Evolutionary conservation across 2,888 invertebrate genomes (phyloP).

Genomic region (Cheilosia pagana): DNA sequence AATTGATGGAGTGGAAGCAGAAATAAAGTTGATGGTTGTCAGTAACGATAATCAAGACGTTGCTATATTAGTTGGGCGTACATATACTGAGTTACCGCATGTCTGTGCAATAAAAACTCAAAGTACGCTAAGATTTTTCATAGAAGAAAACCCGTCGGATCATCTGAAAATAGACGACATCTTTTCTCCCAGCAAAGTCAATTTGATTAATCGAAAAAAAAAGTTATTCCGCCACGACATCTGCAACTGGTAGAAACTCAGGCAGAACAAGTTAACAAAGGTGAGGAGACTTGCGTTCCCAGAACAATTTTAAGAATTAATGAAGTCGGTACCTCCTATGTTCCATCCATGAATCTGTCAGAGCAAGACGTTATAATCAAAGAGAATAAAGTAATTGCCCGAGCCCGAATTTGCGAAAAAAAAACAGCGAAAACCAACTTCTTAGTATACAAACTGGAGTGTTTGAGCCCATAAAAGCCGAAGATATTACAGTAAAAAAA

Average conservation of each 20-base stretch:
- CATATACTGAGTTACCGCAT: conserved; percentile 41
- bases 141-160: too few relatives aligned
- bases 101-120: conserved; percentile 30
- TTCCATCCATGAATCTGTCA: conserved; percentile 29
- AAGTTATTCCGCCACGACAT: conserved; percentile 40
- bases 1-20: conserved; percentile 41
- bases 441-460: not conserved
- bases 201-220: not conserved
- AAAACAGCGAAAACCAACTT: not conserved
- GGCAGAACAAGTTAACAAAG: not conserved
- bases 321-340: conserved; percentile 16
- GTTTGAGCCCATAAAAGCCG: not conserved
- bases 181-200: too few relatives aligned
- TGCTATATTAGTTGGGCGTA: conserved; percentile 43
- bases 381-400: conserved; percentile 10
- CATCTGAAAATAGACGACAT: too few relatives aligned
- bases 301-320: conserved; percentile 19
- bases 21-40: conserved; percentile 32
- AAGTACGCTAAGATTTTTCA: conserved; percentile 6
- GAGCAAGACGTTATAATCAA: conserved; percentile 7
- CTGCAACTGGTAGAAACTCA: conserved; percentile 12
- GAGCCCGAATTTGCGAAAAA: conserved; percentile 9
- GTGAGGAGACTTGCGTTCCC: conserved; percentile 22
- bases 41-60: conserved; percentile 36
- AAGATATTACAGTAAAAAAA: not conserved